phyloP scores from a whole-genome alignment of 1,140 invertebrate species.

The Hycleus phaleratus region DNA sequence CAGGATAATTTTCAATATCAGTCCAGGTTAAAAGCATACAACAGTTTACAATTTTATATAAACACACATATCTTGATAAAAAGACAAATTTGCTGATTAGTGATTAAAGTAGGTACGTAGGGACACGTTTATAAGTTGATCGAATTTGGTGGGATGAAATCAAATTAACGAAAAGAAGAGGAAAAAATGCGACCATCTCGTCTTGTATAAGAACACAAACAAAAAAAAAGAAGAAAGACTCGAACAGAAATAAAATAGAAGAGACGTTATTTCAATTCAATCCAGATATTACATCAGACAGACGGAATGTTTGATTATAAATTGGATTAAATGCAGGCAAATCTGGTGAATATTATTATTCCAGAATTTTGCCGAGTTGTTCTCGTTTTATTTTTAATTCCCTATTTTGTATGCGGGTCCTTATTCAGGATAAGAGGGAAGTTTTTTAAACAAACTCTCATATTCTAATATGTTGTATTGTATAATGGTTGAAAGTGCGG shows the following conservation, averaged over 20 bases:
- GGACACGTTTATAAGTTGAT: constrained; percentile 3
- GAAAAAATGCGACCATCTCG: not conserved
- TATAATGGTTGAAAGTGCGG: too few species aligned
- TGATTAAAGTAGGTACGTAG: too few species aligned
- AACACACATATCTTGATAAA: not conserved
- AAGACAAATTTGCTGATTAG: not conserved
- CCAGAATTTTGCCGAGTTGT: constrained; percentile 12
- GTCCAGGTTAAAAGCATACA: too few species aligned
- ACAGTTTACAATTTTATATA: too few species aligned
- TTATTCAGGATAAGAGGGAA: too few species aligned
- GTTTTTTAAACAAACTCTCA: not conserved
- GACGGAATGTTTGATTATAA: constrained; percentile 24
- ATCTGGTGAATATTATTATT: constrained; percentile 17
- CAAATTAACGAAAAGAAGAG: constrained; percentile 3
- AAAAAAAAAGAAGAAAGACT: too few species aligned
- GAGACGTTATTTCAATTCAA: constrained; percentile 15
- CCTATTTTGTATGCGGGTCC: constrained; percentile 16
- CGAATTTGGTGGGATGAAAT: constrained; percentile 5
- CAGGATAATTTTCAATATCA: not conserved
- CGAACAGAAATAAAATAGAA: not conserved
- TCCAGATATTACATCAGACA: constrained; percentile 16
- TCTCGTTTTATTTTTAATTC: constrained; percentile 16
- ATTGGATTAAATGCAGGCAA: constrained; percentile 22
- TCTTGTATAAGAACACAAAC: too few species aligned
- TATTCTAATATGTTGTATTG: too few species aligned